A percentile compares a stretch with the other conserved stretches of the same genome.
phyloP scores from a whole-genome alignment of 2,797 vertebrate genomes.

The Gallirallus australis region DNA sequence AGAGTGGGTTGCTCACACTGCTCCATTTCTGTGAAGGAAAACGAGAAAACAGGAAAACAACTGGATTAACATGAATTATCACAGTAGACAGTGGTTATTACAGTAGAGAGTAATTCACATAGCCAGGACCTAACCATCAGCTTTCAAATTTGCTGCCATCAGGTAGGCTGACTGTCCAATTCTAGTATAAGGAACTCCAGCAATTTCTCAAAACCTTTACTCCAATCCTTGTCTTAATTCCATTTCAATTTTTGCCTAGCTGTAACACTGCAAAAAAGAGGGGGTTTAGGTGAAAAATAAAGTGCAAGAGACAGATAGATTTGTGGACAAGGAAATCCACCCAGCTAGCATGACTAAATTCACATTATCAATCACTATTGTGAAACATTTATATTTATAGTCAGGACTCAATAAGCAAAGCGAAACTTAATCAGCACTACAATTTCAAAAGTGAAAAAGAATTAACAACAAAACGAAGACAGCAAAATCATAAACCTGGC shows the following conservation, averaged over 20 bases:
- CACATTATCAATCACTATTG: background rate
- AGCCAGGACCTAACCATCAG: background rate
- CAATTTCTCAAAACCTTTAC: background rate
- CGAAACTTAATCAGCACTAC: background rate
- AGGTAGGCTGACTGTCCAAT: background rate
- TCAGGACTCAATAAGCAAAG: background rate
- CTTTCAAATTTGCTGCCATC: background rate
- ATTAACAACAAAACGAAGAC: constrained; percentile 9
- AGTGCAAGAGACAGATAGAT: background rate
- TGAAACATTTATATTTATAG: background rate
- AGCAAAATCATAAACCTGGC: constrained; percentile 12
- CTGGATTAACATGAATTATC: background rate
- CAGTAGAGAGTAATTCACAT: background rate
- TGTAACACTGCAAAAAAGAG: background rate
- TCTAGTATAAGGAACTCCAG: background rate
- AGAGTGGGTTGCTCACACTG: constrained; percentile 97
- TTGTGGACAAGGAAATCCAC: background rate
- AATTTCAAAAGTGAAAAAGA: constrained; percentile 22
- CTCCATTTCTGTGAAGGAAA: constrained; percentile 88
- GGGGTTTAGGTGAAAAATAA: background rate
- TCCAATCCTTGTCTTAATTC: background rate
- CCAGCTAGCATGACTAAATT: background rate
- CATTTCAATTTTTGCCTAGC: background rate
- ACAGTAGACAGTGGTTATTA: background rate
- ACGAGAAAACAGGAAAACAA: background rate